A percentile compares a stretch with the other conserved stretches of the same genome.
Evolutionary conservation across 2,888 invertebrate species (phyloP).

Genomic region (Drosophila cognata): DNA sequence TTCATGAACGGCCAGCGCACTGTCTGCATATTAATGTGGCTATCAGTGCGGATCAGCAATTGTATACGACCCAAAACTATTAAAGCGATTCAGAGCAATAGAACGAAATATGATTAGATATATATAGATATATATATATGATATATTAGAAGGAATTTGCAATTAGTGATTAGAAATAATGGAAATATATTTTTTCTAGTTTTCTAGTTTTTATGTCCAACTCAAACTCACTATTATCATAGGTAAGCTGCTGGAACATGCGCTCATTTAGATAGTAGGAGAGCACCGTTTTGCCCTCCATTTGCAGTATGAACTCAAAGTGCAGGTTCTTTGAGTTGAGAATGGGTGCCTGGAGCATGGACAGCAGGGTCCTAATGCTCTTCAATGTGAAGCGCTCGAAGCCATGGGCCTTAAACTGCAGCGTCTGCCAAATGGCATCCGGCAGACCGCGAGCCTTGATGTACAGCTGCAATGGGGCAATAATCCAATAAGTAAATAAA

Average conservation of each 20-base stretch:
- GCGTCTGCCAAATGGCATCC: constrained; percentile 85
- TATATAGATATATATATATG: background rate
- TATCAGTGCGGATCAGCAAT: constrained; percentile 87
- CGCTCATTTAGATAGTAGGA: constrained; percentile 89
- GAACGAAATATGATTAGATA: background rate
- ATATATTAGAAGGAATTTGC: background rate
- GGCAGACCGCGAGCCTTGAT: constrained; percentile 86
- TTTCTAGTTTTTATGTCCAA: background rate
- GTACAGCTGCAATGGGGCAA: constrained; percentile 86
- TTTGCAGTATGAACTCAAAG: constrained; percentile 88
- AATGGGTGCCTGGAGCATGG: constrained; percentile 85
- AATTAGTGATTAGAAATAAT: background rate
- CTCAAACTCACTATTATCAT: constrained; percentile 87
- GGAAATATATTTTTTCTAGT: too few species aligned
- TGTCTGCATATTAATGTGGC: constrained; percentile 87
- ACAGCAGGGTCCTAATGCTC: constrained; percentile 86
- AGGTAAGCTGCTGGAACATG: constrained; percentile 87
- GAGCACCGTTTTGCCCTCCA: constrained; percentile 89
- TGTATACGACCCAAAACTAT: constrained; percentile 87
- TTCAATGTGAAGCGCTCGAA: constrained; percentile 86
- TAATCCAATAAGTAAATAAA: background rate
- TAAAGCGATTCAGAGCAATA: background rate
- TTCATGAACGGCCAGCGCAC: constrained; percentile 87
- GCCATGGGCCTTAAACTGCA: constrained; percentile 83
- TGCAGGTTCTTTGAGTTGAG: constrained; percentile 86